phyloP scores from a whole-genome alignment of 2,888 invertebrate genomes.

The Calameuta filiformis region DNA sequence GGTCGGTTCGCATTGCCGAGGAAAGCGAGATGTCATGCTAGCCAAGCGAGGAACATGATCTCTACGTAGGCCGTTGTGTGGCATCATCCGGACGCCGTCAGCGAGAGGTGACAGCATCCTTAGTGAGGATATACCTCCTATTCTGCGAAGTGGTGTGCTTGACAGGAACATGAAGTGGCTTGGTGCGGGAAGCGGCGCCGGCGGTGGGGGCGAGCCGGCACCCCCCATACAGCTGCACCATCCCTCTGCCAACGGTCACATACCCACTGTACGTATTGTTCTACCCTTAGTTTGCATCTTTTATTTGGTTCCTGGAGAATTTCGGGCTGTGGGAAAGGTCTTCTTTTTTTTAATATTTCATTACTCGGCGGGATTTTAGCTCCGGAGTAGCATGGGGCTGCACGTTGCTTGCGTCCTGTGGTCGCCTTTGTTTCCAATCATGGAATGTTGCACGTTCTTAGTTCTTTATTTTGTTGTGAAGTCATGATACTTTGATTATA shows the following conservation, averaged over 20 bases:
- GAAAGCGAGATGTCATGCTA: conserved; percentile 5
- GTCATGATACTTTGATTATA: no score
- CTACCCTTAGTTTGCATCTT: no score
- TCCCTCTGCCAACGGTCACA: conserved; percentile 63
- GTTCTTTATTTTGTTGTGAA: no score
- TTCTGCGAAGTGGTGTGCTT: conserved; percentile 26
- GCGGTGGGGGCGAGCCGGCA: conserved; percentile 76
- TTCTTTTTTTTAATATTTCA: no score
- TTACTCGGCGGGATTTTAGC: no score
- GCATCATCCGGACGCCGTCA: conserved; percentile 33
- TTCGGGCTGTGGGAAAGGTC: no score
- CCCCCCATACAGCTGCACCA: conserved; percentile 64
- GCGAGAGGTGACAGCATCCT: conserved; percentile 20
- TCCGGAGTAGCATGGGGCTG: no score
- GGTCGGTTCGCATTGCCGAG: neutral
- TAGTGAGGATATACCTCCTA: conserved; percentile 20
- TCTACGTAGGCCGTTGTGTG: neutral
- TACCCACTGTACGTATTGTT: conserved; percentile 56
- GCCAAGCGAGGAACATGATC: conserved; percentile 1
- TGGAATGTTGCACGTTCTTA: no score
- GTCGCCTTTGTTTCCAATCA: no score
- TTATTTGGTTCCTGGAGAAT: no score
- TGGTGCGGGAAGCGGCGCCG: conserved; percentile 71
- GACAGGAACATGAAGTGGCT: conserved; percentile 64
- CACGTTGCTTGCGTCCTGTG: no score